Conservation (phyloP, 2,888 invertebrate genomes). For the Petrolisthes cinctipes region DNA sequence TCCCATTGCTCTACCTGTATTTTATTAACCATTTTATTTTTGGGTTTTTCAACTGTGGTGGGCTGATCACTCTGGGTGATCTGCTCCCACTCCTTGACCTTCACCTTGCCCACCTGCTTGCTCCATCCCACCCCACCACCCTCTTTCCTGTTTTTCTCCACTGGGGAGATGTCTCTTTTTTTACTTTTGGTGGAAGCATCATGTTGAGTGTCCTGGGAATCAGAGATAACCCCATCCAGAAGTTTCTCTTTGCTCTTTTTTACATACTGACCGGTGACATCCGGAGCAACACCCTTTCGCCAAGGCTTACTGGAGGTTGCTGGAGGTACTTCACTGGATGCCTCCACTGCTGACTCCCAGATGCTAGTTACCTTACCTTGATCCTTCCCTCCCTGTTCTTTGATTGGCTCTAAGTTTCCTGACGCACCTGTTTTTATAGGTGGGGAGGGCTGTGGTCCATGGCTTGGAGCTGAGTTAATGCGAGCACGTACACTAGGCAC, state of each 20-base stretch:
- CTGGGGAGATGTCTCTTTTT: not conserved
- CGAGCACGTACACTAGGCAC: constrained; percentile 27
- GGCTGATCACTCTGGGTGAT: not conserved
- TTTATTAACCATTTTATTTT: constrained; percentile 23
- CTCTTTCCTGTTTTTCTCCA: not conserved
- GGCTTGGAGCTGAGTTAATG: constrained; percentile 18
- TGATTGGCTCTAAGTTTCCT: constrained; percentile 27
- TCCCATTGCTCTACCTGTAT: constrained; percentile 44
- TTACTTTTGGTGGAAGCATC: not conserved
- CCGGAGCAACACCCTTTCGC: constrained; percentile 53
- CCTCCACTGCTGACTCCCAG: constrained; percentile 59
- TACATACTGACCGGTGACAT: constrained; percentile 58
- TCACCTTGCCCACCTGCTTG: constrained; percentile 37
- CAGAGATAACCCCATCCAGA: constrained; percentile 23
- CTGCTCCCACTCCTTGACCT: constrained; percentile 33
- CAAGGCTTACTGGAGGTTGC: constrained; percentile 55
- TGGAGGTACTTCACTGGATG: constrained; percentile 18
- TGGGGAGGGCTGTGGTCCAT: constrained; percentile 6
- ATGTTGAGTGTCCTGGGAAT: not conserved
- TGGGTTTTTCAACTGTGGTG: constrained; percentile 14
- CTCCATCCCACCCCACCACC: not conserved
- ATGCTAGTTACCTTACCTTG: constrained; percentile 62
- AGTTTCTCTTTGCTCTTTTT: constrained; percentile 50
- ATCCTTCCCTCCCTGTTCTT: constrained; percentile 6
- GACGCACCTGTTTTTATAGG: constrained; percentile 57